phyloP scores from a whole-genome alignment of 1,140 invertebrate species.

The Pogonomyrmex barbatus region DNA sequence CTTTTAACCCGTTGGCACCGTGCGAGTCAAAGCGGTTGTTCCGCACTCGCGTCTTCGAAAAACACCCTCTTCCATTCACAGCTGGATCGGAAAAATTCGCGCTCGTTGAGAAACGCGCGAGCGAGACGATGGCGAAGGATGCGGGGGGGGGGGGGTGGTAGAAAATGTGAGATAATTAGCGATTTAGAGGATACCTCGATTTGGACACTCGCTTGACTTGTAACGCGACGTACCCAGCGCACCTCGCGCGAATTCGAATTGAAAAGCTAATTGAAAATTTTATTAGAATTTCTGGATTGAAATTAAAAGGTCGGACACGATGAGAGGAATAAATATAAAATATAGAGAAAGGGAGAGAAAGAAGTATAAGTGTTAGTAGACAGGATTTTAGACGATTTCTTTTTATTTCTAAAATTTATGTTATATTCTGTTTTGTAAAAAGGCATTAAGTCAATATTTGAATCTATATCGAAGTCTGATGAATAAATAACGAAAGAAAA shows the following conservation, averaged over 20 bases:
- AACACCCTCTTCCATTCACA: too few relatives aligned
- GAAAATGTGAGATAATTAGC: not conserved
- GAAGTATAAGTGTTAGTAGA: too few relatives aligned
- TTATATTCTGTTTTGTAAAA: too few relatives aligned
- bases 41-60: too few relatives aligned
- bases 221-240: not conserved
- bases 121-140: not conserved
- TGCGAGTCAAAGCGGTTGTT: slow-evolving; percentile 50
- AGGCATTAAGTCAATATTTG: too few relatives aligned
- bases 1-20: slow-evolving; percentile 76
- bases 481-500: not conserved
- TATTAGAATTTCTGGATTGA: not conserved
- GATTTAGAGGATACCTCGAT: not conserved
- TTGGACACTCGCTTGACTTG: slow-evolving; percentile 11
- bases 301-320: too few relatives aligned
- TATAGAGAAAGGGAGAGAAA: too few relatives aligned
- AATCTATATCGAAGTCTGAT: too few relatives aligned
- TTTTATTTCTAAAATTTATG: too few relatives aligned
- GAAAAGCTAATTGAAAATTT: not conserved
- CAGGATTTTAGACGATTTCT: too few relatives aligned
- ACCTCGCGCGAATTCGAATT: not conserved
- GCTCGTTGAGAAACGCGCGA: not conserved
- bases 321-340: too few relatives aligned
- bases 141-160: not conserved
- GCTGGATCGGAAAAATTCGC: not conserved